phyloP scores from a whole-genome alignment of 92 coral and sea anemone genomes.

The Zoanthus solanderi region DNA sequence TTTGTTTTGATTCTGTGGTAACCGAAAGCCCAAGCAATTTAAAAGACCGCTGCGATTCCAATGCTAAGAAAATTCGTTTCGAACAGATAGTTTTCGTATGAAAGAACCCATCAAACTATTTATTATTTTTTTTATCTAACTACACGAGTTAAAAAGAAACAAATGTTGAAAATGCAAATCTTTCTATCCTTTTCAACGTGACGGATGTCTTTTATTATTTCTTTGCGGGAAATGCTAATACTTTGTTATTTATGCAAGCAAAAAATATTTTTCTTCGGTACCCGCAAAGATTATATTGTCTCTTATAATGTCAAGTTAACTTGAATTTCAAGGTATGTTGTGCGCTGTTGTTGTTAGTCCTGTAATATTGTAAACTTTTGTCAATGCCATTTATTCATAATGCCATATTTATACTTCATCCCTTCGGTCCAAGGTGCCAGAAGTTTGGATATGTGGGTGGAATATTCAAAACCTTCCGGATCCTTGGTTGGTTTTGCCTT shows the following conservation, averaged over 20 bases:
- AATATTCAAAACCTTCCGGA: not conserved
- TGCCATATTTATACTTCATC: not conserved
- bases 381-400: not conserved
- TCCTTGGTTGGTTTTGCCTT: not conserved
- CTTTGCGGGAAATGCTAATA: not conserved
- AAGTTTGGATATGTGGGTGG: not conserved
- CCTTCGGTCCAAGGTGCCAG: not conserved
- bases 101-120: no score
- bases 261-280: constrained; percentile 44
- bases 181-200: not conserved
- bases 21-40: not conserved
- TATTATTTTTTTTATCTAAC: no score
- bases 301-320: constrained; percentile 14
- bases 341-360: not conserved
- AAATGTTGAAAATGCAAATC: not conserved
- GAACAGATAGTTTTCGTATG: no score
- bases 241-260: constrained; percentile 41
- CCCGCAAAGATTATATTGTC: constrained; percentile 46
- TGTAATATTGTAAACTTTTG: not conserved
- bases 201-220: not conserved
- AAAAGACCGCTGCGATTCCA: not conserved
- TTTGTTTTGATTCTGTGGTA: constrained; percentile 9
- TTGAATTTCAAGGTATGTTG: constrained; percentile 26
- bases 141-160: not conserved
- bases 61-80: not conserved